Conservation (phyloP, 92 coral and sea anemone genomes). For the Pocillopora grandis region DNA sequence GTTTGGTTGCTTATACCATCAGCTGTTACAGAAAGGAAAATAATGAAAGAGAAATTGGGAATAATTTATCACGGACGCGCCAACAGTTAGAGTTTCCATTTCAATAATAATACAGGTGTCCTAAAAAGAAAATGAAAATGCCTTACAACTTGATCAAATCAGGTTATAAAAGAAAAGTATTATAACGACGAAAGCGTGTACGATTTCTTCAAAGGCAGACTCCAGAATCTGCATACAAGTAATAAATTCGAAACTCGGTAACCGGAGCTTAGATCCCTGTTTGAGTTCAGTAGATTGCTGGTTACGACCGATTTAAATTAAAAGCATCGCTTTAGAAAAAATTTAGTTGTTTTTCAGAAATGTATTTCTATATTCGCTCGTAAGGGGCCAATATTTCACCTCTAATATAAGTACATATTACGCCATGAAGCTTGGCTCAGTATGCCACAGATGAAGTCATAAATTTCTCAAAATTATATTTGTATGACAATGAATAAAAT, state of each 20-base stretch:
- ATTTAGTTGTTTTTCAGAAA: not conserved
- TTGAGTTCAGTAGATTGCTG: too few species aligned
- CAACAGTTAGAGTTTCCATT: not conserved
- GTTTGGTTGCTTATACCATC: constrained; percentile 13
- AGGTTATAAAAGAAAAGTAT: too few species aligned
- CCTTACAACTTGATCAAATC: too few species aligned
- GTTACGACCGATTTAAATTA: not conserved
- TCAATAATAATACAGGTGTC: not conserved
- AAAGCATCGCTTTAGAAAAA: not conserved
- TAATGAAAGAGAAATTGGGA: not conserved
- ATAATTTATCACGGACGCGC: not conserved
- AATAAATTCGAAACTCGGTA: too few species aligned
- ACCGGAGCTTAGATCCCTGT: too few species aligned
- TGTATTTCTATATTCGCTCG: too few species aligned
- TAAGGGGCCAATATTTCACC: too few species aligned
- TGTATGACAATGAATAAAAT: not conserved
- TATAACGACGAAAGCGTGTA: too few species aligned
- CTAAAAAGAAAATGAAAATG: too few species aligned
- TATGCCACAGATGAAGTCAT: not conserved
- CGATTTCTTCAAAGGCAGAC: too few species aligned
- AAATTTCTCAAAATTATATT: not conserved
- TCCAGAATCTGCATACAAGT: too few species aligned
- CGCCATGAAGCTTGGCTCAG: not conserved
- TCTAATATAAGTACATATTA: too few species aligned
- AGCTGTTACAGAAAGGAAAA: not conserved